These are phyloP conservation scores for Puntigrus tetrazona DNA, from an alignment of 2,113 vertebrate species.

Conservation along the genomic window DNA sequence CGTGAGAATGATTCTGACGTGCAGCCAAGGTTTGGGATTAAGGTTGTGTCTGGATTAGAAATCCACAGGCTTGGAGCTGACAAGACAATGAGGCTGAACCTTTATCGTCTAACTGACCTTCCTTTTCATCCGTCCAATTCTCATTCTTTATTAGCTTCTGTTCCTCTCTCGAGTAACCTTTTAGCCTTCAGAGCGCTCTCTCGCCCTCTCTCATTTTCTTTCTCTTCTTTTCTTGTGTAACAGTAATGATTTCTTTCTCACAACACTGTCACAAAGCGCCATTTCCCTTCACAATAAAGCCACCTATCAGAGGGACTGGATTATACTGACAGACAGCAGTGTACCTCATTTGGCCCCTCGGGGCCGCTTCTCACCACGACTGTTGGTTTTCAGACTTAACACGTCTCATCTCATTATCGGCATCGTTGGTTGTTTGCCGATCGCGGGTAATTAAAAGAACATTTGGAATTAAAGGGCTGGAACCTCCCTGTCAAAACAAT, in stretches of 20 bases:
- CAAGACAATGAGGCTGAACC: constrained; percentile 25
- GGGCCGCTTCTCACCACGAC: constrained; percentile 6
- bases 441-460: constrained; percentile 41
- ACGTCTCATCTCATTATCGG: constrained; percentile 30
- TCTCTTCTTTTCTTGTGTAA: constrained; percentile 18
- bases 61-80: constrained; percentile 22
- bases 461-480: constrained; percentile 1
- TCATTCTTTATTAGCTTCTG: constrained; percentile 21
- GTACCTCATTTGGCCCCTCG: background rate
- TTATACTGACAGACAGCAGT: constrained; percentile 42
- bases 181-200: constrained; percentile 20
- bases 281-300: constrained; percentile 48
- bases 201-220: constrained; percentile 30
- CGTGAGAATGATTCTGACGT: background rate
- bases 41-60: constrained; percentile 7
- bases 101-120: constrained; percentile 48
- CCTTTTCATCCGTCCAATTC: background rate
- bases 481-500: constrained; percentile 31
- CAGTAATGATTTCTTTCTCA: constrained; percentile 52
- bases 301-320: constrained; percentile 52
- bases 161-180: constrained; percentile 32
- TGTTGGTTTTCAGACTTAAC: constrained; percentile 34
- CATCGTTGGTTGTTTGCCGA: constrained; percentile 20
- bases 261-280: constrained; percentile 47
- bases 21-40: constrained; percentile 18